phyloP scores from a whole-genome alignment of 2,888 invertebrate species.

The Drosophila subquinaria region DNA sequence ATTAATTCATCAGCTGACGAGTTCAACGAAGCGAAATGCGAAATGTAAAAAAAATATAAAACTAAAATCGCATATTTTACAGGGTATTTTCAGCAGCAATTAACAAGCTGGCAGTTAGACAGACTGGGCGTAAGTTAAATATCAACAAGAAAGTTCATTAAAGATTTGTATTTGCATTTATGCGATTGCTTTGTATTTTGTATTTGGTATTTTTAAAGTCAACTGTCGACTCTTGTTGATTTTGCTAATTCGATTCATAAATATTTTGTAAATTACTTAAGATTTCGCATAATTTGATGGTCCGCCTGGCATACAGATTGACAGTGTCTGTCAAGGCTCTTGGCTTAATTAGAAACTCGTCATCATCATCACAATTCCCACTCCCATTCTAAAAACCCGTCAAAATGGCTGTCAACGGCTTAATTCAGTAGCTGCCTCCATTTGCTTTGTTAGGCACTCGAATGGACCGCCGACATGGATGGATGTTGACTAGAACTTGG shows the following conservation, averaged over 20 bases:
- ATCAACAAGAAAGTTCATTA: slow-evolving; percentile 62
- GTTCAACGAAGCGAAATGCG: slow-evolving; percentile 50
- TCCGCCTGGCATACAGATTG: slow-evolving; percentile 54
- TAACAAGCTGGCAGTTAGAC: slow-evolving; percentile 33
- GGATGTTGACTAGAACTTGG: slow-evolving; percentile 27
- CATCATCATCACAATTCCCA: slow-evolving; percentile 18
- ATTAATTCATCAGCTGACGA: slow-evolving; percentile 73
- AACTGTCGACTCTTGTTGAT: slow-evolving; percentile 54
- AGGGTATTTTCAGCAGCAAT: slow-evolving; percentile 59
- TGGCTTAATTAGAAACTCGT: slow-evolving; percentile 77
- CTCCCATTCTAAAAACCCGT: neutral
- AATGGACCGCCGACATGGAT: slow-evolving; percentile 13
- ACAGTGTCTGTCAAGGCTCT: slow-evolving; percentile 70
- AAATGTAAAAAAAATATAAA: slow-evolving; percentile 11
- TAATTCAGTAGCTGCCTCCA: slow-evolving; percentile 44
- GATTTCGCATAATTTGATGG: slow-evolving; percentile 80
- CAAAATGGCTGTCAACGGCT: slow-evolving; percentile 70
- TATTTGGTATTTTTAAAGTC: slow-evolving; percentile 1
- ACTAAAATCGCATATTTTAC: slow-evolving; percentile 50
- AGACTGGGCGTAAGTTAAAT: slow-evolving; percentile 31
- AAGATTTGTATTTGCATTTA: slow-evolving; percentile 70
- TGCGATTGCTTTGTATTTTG: slow-evolving; percentile 23
- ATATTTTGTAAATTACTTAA: slow-evolving; percentile 76
- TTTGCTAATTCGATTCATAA: slow-evolving; percentile 69
- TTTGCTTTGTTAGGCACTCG: slow-evolving; percentile 30